phyloP scores from a whole-genome alignment of 2,113 vertebrate genomes.

The Aleadryas rufinucha region DNA sequence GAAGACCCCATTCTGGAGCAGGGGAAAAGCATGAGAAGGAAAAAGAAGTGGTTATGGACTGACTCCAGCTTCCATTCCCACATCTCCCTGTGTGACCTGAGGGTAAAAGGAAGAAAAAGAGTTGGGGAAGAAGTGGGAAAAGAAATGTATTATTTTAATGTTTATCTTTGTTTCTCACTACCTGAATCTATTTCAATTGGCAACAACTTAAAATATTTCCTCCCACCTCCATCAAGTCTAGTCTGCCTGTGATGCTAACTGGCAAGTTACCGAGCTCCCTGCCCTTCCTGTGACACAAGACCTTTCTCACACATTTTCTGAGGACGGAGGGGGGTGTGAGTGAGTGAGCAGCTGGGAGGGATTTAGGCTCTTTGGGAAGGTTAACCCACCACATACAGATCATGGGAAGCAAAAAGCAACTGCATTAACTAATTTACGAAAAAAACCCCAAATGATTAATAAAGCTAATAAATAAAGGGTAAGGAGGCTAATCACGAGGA shows the following conservation, averaged over 20 bases:
- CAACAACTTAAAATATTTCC: background rate
- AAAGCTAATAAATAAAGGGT: background rate
- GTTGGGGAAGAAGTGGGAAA: background rate
- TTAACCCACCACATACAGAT: background rate
- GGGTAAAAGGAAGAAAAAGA: background rate
- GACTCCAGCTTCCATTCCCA: background rate
- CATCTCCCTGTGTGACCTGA: rapidly evolving
- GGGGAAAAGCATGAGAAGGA: background rate
- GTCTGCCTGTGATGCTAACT: background rate
- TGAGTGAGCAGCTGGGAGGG: background rate
- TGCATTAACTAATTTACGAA: background rate
- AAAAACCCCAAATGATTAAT: background rate
- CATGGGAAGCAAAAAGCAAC: background rate
- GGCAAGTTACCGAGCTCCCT: background rate
- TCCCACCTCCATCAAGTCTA: no score
- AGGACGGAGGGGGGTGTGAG: background rate
- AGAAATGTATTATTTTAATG: background rate
- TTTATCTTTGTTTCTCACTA: background rate
- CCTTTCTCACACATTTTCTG: background rate
- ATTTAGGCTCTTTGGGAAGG: background rate
- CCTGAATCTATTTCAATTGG: background rate
- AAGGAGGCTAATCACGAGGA: background rate
- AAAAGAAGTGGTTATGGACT: background rate
- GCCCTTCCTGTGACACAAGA: background rate
- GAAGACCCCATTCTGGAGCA: background rate